phyloP scores from a whole-genome alignment of 2,888 invertebrate species.

The Cacoxenus indagator region DNA sequence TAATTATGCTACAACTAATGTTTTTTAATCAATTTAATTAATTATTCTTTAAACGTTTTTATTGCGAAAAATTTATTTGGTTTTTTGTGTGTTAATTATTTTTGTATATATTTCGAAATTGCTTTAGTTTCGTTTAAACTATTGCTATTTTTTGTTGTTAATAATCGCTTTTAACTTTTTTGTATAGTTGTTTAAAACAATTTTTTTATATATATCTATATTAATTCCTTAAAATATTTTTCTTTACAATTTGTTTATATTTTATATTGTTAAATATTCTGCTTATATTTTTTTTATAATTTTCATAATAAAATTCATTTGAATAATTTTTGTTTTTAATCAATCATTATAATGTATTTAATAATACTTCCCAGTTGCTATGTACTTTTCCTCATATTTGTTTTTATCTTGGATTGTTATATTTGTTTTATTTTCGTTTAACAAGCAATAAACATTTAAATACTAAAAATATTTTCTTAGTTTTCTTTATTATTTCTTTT shows the following conservation, averaged over 20 bases:
- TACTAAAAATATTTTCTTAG: not conserved
- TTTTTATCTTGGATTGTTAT: slow-evolving; percentile 5
- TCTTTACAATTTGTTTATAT: too few relatives aligned
- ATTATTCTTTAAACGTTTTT: not conserved
- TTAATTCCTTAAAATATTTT: too few relatives aligned
- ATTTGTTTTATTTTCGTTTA: slow-evolving; percentile 26
- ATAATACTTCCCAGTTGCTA: slow-evolving; percentile 3
- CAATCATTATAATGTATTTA: not conserved
- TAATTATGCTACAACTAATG: not conserved
- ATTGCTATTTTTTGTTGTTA: slow-evolving; percentile 30
- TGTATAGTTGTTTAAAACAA: slow-evolving; percentile 27
- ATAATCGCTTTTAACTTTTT: slow-evolving; percentile 30
- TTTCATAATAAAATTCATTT: not conserved
- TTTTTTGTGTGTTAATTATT: not conserved
- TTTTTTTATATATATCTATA: too few relatives aligned
- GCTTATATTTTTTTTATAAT: slow-evolving; percentile 7
- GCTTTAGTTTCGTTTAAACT: slow-evolving; percentile 11
- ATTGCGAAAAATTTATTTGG: not conserved
- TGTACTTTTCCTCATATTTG: slow-evolving; percentile 3
- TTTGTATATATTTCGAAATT: not conserved
- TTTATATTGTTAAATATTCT: too few relatives aligned
- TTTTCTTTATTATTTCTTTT: not conserved
- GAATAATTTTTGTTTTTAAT: slow-evolving; percentile 5
- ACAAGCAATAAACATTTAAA: slow-evolving; percentile 55
- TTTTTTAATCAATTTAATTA: not conserved